phyloP scores from a whole-genome alignment of 2,888 invertebrate species.

The Osmoderma eremita region DNA sequence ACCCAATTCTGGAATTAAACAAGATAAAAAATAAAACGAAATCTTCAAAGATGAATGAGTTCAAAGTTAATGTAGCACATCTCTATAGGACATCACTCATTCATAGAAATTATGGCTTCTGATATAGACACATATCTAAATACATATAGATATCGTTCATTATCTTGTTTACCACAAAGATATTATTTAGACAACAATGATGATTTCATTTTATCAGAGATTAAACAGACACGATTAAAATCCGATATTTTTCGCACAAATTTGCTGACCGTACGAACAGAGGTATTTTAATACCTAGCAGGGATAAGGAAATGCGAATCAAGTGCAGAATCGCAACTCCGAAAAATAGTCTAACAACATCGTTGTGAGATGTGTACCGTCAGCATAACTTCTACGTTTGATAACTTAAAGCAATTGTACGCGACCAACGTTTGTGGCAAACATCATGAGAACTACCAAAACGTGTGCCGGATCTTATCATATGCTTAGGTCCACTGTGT shows the following conservation, averaged over 20 bases:
- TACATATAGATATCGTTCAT: background rate
- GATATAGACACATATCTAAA: background rate
- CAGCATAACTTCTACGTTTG: too few species aligned
- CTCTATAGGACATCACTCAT: background rate
- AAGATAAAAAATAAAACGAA: background rate
- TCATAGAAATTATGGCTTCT: slow-evolving; percentile 5
- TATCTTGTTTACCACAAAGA: slow-evolving; percentile 19
- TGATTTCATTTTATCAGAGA: slow-evolving; percentile 22
- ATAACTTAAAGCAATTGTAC: too few species aligned
- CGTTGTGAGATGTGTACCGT: too few species aligned
- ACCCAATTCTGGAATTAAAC: background rate
- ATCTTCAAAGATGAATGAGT: slow-evolving; percentile 11
- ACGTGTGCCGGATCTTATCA: too few species aligned
- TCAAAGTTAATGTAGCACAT: slow-evolving; percentile 4
- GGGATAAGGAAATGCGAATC: too few species aligned
- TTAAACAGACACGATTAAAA: slow-evolving; percentile 1
- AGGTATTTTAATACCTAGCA: too few species aligned
- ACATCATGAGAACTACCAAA: too few species aligned
- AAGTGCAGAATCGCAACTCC: too few species aligned
- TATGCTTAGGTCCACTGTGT: too few species aligned
- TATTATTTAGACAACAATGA: background rate
- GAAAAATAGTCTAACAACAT: too few species aligned
- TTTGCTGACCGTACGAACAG: too few species aligned
- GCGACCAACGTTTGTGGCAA: too few species aligned
- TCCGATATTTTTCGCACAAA: background rate